phyloP scores from a whole-genome alignment of 2,113 vertebrate genomes.

The Notechis scutatus region DNA sequence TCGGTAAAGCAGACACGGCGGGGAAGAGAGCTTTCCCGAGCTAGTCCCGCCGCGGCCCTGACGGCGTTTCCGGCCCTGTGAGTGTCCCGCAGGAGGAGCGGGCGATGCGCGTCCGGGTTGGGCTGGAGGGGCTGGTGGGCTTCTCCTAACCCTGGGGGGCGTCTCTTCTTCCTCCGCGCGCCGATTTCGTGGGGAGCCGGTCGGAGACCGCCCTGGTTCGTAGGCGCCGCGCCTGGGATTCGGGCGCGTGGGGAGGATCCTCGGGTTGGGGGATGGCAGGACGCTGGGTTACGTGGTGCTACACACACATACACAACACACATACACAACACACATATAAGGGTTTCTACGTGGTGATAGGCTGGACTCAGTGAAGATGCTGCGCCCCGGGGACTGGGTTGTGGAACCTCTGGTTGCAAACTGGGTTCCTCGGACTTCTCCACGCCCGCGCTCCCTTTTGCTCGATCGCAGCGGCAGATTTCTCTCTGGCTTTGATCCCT shows the following conservation, averaged over 20 bases:
- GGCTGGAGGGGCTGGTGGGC: slow-evolving; percentile 18
- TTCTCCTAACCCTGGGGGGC: not conserved
- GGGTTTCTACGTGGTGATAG: not conserved
- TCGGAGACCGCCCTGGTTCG: not conserved
- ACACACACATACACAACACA: not conserved
- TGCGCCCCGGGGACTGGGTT: not conserved
- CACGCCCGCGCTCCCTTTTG: not conserved
- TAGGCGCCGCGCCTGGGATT: not conserved
- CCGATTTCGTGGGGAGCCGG: not conserved
- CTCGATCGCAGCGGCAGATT: not conserved
- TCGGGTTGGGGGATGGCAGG: not conserved
- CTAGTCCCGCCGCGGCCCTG: slow-evolving; percentile 28
- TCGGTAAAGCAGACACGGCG: not conserved
- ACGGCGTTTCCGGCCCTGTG: slow-evolving; percentile 52
- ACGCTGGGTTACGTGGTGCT: not conserved
- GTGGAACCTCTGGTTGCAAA: not conserved
- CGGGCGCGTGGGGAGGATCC: not conserved
- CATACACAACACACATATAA: not conserved
- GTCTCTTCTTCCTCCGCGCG: not conserved
- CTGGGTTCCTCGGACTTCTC: not conserved
- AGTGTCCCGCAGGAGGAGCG: not conserved
- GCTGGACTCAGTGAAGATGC: not conserved
- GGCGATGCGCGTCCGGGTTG: slow-evolving; percentile 52
- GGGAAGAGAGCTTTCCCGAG: not conserved
- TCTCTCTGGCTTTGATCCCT: not conserved